These are phyloP conservation scores for Chaunax sp. DNA, from an alignment of 2,797 vertebrate species.

Conservation along the genomic window DNA sequence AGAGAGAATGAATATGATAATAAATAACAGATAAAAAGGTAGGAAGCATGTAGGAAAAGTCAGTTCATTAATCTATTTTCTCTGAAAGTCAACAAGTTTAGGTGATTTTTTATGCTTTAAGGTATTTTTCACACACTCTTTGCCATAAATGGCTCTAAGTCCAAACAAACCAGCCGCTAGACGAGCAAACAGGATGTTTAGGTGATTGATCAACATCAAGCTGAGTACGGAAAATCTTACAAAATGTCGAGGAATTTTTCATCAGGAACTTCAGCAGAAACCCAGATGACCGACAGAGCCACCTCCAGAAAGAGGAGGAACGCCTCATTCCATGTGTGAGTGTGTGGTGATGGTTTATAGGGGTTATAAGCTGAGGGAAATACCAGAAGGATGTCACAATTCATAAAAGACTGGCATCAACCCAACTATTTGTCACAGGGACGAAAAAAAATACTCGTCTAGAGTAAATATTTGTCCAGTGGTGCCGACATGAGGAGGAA, in stretches of 20 bases:
- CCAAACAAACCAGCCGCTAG: neutral
- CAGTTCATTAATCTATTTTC: neutral
- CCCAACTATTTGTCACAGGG: slow-evolving; percentile 65
- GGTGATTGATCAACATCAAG: neutral
- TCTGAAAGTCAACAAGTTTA: neutral
- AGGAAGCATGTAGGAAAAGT: too few relatives aligned
- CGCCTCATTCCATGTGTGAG: slow-evolving; percentile 17
- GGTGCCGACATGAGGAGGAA: slow-evolving; percentile 34
- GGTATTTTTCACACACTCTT: neutral
- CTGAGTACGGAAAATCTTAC: slow-evolving; percentile 28
- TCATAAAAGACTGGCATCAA: slow-evolving; percentile 58
- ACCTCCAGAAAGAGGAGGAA: slow-evolving; percentile 44
- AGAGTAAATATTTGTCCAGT: slow-evolving; percentile 74
- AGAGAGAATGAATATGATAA: too few relatives aligned
- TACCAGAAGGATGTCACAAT: slow-evolving; percentile 64
- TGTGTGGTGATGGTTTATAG: slow-evolving; percentile 32
- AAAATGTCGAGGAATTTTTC: slow-evolving; percentile 33
- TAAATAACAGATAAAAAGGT: too few relatives aligned
- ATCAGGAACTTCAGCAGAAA: slow-evolving; percentile 31
- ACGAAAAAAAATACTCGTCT: slow-evolving; percentile 28
- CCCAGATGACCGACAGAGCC: slow-evolving; percentile 15
- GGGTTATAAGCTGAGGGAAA: slow-evolving; percentile 52
- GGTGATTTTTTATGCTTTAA: neutral
- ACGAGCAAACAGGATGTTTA: too few relatives aligned
- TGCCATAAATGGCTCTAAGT: slow-evolving; percentile 39